Percentiles rank a stretch among this genome's conserved stretches.
Evolutionary conservation across 2,888 invertebrate genomes (phyloP).

Genomic region (Drosophila pullipes): DNA sequence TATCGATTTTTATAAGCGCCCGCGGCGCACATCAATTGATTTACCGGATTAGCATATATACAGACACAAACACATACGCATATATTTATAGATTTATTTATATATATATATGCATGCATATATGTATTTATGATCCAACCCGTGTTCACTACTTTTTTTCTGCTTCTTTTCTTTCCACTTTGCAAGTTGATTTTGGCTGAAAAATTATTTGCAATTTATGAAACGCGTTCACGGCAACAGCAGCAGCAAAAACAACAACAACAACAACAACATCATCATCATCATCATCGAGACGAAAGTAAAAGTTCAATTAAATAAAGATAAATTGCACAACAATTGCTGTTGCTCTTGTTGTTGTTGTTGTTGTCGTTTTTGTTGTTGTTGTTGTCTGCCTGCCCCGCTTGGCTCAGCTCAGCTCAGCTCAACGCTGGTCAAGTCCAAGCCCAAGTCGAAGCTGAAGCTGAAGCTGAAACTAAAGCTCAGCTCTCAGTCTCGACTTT

Average conservation of each 20-base stretch:
- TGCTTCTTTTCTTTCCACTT: conserved; percentile 35
- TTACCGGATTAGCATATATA: conserved; percentile 74
- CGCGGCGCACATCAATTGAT: conserved; percentile 81
- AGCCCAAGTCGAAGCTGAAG: conserved; percentile 5
- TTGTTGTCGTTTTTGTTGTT: conserved; percentile 9
- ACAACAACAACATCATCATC: conserved; percentile 29
- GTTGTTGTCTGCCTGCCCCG: neutral
- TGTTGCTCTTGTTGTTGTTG: conserved; percentile 24
- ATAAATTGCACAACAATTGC: conserved; percentile 78
- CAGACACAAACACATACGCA: conserved; percentile 16
- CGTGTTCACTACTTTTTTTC: conserved; percentile 41
- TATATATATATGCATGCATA: neutral
- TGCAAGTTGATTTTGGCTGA: conserved; percentile 63
- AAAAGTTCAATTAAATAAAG: conserved; percentile 79
- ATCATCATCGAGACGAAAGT: conserved; percentile 62
- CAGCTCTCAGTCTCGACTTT: conserved; percentile 22
- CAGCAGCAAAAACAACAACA: conserved; percentile 25
- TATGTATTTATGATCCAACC: conserved; percentile 39
- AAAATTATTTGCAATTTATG: conserved; percentile 78
- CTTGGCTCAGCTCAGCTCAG: conserved; percentile 10
- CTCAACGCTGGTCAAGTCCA: conserved; percentile 21
- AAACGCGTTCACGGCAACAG: conserved; percentile 66
- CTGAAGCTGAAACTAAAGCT: conserved; percentile 10
- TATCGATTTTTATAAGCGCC: conserved; percentile 79
- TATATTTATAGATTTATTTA: neutral